Conservation (phyloP, 2,113 vertebrate species). For the Pungitius pungitius region DNA sequence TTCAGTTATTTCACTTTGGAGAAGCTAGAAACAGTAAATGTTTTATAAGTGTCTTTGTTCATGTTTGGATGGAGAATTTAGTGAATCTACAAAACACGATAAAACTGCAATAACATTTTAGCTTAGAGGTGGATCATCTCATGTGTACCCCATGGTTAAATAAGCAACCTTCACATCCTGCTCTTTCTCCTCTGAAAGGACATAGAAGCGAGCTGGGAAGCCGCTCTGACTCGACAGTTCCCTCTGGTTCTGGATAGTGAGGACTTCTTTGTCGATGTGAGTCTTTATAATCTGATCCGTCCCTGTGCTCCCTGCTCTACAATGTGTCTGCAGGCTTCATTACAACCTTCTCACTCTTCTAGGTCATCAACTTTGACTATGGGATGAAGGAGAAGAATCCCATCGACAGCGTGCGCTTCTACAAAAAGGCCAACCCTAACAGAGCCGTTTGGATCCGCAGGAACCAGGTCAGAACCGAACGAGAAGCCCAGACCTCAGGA, state of each 20-base stretch:
- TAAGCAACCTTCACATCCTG: not conserved
- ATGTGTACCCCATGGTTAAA: not conserved
- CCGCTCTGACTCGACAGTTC: slow-evolving; percentile 75
- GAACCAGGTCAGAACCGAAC: slow-evolving; percentile 84
- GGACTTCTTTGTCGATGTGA: slow-evolving; percentile 90
- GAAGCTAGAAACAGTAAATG: too few species aligned
- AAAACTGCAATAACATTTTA: too few species aligned
- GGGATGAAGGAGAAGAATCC: slow-evolving; percentile 96
- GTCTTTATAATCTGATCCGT: slow-evolving; percentile 36
- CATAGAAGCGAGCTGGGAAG: slow-evolving; percentile 55
- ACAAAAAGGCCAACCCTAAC: slow-evolving; percentile 85
- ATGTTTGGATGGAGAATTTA: too few species aligned
- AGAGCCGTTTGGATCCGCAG: slow-evolving; percentile 85
- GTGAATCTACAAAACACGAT: too few species aligned
- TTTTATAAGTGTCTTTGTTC: too few species aligned
- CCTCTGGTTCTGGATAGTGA: slow-evolving; percentile 81
- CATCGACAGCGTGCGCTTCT: slow-evolving; percentile 90
- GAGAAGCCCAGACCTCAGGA: too few species aligned
- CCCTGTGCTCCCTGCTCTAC: not conserved
- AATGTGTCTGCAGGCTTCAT: too few species aligned
- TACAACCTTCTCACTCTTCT: slow-evolving; percentile 1
- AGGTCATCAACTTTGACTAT: slow-evolving; percentile 93
- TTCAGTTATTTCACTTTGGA: too few species aligned
- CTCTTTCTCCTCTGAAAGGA: slow-evolving; percentile 42
- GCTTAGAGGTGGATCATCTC: too few species aligned